Percentiles rank a stretch among this genome's conserved stretches.
phyloP scores from a whole-genome alignment of 2,113 vertebrate genomes.

The Lepus timidus region DNA sequence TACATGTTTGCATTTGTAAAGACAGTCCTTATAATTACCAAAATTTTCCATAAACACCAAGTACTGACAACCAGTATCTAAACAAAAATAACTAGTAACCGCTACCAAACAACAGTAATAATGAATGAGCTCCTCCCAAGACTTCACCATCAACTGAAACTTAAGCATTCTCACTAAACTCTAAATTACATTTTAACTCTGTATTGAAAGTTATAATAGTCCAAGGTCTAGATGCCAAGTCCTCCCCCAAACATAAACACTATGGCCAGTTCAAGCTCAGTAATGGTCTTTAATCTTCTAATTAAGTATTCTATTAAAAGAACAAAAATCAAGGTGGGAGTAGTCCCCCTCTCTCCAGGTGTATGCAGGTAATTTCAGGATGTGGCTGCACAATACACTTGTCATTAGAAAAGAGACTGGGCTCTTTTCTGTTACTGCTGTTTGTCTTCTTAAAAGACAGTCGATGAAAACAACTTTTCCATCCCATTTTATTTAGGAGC shows the following conservation, averaged over 20 bases:
- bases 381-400: conserved; percentile 32
- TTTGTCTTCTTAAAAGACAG: conserved; percentile 44
- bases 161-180: conserved; percentile 27
- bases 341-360: background rate
- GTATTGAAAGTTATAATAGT: background rate
- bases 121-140: conserved; percentile 3
- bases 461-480: conserved; percentile 52
- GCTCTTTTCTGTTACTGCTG: conserved; percentile 2
- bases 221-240: conserved; percentile 5
- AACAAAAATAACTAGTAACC: conserved; percentile 11
- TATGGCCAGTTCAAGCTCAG: background rate
- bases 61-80: background rate
- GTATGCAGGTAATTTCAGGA: background rate
- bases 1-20: conserved; percentile 1
- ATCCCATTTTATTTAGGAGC: background rate
- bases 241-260: conserved; percentile 55
- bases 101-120: conserved; percentile 22
- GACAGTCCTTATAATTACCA: background rate
- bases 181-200: conserved; percentile 34
- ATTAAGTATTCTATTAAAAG: conserved; percentile 31
- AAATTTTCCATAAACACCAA: conserved; percentile 24
- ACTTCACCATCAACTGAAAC: conserved; percentile 24
- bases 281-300: conserved; percentile 23
- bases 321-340: conserved; percentile 54
- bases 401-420: background rate